Evolutionary conservation across 2,113 vertebrate genomes (phyloP).

Genomic region (Carassius gibelio): DNA sequence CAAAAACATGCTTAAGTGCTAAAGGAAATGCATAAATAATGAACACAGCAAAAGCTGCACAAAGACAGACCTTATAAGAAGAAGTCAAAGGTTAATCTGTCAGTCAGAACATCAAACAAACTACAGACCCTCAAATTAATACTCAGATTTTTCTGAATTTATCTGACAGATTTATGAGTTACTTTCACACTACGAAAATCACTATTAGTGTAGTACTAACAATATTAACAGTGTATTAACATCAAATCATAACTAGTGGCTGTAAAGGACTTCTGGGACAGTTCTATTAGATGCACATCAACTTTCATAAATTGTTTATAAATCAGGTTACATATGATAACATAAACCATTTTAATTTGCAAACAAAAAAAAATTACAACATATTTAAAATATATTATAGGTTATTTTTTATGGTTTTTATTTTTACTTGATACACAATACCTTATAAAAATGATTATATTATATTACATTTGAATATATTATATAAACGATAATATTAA

Average conservation of each 20-base stretch:
- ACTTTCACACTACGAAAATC: not conserved
- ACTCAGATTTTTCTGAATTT: not conserved
- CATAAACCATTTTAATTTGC: not conserved
- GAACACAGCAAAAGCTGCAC: constrained; percentile 57
- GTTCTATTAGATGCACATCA: not conserved
- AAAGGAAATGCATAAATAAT: constrained; percentile 27
- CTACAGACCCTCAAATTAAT: not conserved
- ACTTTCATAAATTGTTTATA: not conserved
- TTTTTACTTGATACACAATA: no score
- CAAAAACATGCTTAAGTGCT: not conserved
- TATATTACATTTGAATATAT: no score
- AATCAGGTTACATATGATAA: not conserved
- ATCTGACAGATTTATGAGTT: not conserved
- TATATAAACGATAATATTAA: not conserved
- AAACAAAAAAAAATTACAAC: not conserved
- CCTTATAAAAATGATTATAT: no score
- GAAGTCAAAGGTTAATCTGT: constrained; percentile 9
- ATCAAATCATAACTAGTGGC: not conserved
- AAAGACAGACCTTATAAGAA: constrained; percentile 4
- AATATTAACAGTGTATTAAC: not conserved
- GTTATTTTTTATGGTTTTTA: not conserved
- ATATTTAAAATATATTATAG: not conserved
- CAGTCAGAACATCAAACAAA: not conserved
- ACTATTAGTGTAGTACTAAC: not conserved
- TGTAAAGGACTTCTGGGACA: not conserved